Base-by-base conservation (phyloP, 2,113 vertebrate species). In the Danionella cerebrum region DNA sequence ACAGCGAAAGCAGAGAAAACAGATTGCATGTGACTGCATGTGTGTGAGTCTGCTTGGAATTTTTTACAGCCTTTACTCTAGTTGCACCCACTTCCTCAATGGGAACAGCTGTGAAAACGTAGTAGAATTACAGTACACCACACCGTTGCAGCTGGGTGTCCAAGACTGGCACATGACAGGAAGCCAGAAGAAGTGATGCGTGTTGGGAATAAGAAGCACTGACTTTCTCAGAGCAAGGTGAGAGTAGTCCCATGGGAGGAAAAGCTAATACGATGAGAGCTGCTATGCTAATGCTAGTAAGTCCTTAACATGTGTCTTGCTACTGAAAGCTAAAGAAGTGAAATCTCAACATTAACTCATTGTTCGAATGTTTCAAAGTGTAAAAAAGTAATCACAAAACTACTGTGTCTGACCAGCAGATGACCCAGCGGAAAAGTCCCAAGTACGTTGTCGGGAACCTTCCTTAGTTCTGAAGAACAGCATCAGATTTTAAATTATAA, bases 81-180 rank as follows among this genome's bases (percentile, higher is more conserved):
- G 66, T 36, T 65, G 45, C 60, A 45, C 35, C 60, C 72, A 45
- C 54, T 74, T 70, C 67, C 72, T 70, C 53, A 60, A 48, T 35
- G 22, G 21, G 38, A 51, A 52, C 72, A 74, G 72, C 72, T 74
- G 72, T 74, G 25, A 59, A 74, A 74, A 69, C 52, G 58, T 41
- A 44, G 59, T 59, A 35, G 59, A 33, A 33, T 55, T 57, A 65
- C 39, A 50, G 39, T 36, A 45, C 35, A 60, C 38, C 29, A 10
- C 53, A 35, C 25, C 13, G 31, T 39, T 63, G 14, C 39, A 24
- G 6, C 41, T 51, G 48, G n/a, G 39, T 25, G 21, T 36, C 25
- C n/a, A 29, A 69, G 19, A 14, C 58, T 39, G 58, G 66, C 48
- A 50, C 33, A 58, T 5, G 10, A n/a, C 11, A 16, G 52, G 51